These are phyloP conservation scores for Capitulum mitella DNA, from an alignment of 2,888 invertebrate genomes.

Conservation along the genomic window DNA sequence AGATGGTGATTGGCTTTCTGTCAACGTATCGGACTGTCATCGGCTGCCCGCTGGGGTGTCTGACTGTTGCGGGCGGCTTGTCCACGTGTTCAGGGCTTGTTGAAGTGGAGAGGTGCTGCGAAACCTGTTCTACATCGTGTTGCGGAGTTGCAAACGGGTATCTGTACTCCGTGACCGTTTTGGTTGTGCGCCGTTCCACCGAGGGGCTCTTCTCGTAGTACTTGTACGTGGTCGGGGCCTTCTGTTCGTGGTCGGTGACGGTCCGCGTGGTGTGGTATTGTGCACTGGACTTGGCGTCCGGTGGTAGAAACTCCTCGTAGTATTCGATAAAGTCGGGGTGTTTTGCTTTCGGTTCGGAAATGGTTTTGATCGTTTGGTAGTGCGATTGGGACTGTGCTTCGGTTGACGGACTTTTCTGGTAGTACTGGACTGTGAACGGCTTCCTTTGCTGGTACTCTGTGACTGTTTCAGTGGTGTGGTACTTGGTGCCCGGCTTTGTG, in stretches of 20 bases:
- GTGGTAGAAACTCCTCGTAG: not conserved
- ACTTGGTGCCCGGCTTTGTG: not conserved
- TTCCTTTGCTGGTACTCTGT: not conserved
- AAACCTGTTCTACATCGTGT: not conserved
- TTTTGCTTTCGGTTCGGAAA: not conserved
- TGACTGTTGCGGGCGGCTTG: not conserved
- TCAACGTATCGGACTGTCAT: not conserved
- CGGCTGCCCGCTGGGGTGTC: not conserved
- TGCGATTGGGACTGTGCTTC: not conserved
- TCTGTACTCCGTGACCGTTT: not conserved
- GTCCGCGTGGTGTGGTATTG: not conserved
- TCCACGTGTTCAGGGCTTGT: not conserved
- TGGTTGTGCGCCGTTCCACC: not conserved
- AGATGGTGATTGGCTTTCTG: not conserved
- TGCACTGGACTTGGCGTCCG: not conserved
- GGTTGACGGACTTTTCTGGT: not conserved
- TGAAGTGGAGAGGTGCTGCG: not conserved
- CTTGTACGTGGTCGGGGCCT: not conserved
- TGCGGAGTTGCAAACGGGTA: not conserved
- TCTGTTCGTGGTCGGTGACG: not conserved
- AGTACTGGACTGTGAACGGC: not conserved
- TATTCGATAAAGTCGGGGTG: not conserved
- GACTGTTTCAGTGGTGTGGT: not conserved
- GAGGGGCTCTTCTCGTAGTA: not conserved
- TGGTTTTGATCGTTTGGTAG: not conserved